Percentiles rank a stretch among this genome's conserved stretches.
Evolutionary conservation across 2,888 invertebrate species (phyloP).

Genomic region (Cephus sareptanus): DNA sequence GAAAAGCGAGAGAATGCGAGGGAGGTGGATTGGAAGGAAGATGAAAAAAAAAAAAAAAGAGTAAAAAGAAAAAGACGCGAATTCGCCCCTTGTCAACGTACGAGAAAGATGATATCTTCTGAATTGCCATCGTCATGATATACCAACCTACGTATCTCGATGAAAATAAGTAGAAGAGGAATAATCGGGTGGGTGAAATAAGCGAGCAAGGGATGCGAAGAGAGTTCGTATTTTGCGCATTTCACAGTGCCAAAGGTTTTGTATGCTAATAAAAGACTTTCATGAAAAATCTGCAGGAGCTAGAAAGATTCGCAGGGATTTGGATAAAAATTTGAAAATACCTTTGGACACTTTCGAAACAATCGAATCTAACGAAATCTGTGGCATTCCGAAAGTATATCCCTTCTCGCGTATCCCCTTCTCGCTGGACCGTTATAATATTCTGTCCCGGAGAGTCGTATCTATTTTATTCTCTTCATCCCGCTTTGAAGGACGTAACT

Average conservation of each 20-base stretch:
- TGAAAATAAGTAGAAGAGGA: slow-evolving; percentile 43
- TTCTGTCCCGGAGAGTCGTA: slow-evolving; percentile 50
- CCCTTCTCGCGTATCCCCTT: slow-evolving; percentile 39
- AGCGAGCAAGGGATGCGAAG: neutral
- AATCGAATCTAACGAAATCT: slow-evolving; percentile 46
- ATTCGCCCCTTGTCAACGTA: slow-evolving; percentile 40
- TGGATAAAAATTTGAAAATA: slow-evolving; percentile 33
- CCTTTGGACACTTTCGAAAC: slow-evolving; percentile 40
- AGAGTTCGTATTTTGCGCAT: neutral
- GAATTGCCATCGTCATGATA: slow-evolving; percentile 50
- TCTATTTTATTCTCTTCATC: slow-evolving; percentile 46
- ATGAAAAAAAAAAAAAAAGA: neutral
- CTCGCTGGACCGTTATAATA: slow-evolving; percentile 59
- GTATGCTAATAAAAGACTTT: neutral
- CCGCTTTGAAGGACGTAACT: slow-evolving; percentile 44
- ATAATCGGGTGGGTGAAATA: slow-evolving; percentile 50
- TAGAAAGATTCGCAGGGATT: neutral
- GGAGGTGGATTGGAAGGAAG: neutral
- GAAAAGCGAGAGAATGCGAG: slow-evolving; percentile 16
- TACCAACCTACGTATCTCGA: slow-evolving; percentile 36
- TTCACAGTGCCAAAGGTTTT: neutral
- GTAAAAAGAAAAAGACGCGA: neutral
- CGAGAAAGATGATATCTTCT: slow-evolving; percentile 57
- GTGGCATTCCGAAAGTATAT: slow-evolving; percentile 39
- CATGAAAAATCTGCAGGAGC: neutral